phyloP scores from a whole-genome alignment of 2,888 invertebrate species.

The Drosophila nr. fundita region DNA sequence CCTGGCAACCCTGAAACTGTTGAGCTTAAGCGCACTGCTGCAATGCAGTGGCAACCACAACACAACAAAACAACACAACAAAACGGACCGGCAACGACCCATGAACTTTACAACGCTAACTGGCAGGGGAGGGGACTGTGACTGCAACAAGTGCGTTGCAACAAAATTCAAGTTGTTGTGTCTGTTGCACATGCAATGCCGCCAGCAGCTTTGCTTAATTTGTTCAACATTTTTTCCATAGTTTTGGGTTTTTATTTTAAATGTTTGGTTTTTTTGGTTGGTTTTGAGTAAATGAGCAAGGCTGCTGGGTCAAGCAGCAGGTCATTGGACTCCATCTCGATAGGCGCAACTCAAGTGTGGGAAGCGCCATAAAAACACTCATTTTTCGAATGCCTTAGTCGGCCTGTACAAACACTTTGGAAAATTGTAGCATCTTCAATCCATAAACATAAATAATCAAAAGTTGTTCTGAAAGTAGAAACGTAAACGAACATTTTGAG shows the following conservation, averaged over 20 bases:
- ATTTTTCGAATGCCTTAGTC: not conserved
- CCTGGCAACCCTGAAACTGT: slow-evolving; percentile 75
- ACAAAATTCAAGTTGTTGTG: slow-evolving; percentile 33
- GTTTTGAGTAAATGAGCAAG: slow-evolving; percentile 36
- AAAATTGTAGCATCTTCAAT: slow-evolving; percentile 4
- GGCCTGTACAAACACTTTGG: slow-evolving; percentile 1
- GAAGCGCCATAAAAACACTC: slow-evolving; percentile 40
- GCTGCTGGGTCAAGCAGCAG: slow-evolving; percentile 51
- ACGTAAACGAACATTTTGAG: not conserved
- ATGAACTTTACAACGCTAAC: slow-evolving; percentile 69
- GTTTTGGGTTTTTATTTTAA: slow-evolving; percentile 2
- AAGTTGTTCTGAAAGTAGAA: slow-evolving; percentile 60
- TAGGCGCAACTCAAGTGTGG: slow-evolving; percentile 57
- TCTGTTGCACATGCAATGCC: slow-evolving; percentile 50
- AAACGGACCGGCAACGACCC: slow-evolving; percentile 63
- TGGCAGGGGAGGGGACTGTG: slow-evolving; percentile 14
- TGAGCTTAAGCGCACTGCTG: slow-evolving; percentile 70
- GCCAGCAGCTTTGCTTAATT: slow-evolving; percentile 54
- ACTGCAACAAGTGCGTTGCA: slow-evolving; percentile 64
- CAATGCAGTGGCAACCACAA: slow-evolving; percentile 48
- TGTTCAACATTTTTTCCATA: slow-evolving; percentile 37
- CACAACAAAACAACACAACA: slow-evolving; percentile 22
- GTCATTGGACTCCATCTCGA: slow-evolving; percentile 56
- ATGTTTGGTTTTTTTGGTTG: slow-evolving; percentile 6
- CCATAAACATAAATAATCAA: slow-evolving; percentile 16